Evolutionary conservation across 2,797 vertebrate genomes (phyloP).

Genomic region (Scyliorhinus canicula): DNA sequence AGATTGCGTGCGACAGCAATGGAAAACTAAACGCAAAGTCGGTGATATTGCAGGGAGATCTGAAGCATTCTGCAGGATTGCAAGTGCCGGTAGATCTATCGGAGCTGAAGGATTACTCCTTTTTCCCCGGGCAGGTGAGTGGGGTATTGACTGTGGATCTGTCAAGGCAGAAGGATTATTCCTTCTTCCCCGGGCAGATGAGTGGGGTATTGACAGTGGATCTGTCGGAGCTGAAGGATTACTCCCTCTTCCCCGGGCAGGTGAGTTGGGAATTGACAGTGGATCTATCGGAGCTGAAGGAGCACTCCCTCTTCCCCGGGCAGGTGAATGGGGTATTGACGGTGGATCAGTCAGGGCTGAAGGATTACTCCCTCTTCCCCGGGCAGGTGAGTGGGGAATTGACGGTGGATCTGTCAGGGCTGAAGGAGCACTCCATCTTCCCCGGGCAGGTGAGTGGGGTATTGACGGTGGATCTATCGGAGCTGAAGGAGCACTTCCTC

Average conservation of each 20-base stretch:
- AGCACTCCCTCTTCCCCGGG: no score
- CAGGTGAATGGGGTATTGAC: neutral
- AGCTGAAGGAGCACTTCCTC: conserved; percentile 79
- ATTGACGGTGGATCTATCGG: conserved; percentile 74
- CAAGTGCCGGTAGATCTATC: conserved; percentile 76
- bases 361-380: no score
- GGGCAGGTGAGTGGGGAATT: neutral
- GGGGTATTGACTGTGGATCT: no score
- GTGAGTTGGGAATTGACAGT: neutral
- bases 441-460: neutral
- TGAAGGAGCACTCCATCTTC: no score
- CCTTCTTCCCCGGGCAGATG: neutral
- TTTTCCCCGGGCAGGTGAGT: conserved; percentile 89
- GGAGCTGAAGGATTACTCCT: conserved; percentile 76
- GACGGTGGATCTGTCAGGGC: no score
- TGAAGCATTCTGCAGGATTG: conserved; percentile 63
- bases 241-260: no score
- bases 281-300: no score
- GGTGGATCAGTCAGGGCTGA: no score
- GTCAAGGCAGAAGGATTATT: no score
- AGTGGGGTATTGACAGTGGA: neutral
- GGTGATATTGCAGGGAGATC: conserved; percentile 74
- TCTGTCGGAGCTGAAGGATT: no score
- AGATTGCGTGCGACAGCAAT: conserved; percentile 82
- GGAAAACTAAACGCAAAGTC: conserved; percentile 86